A percentile compares a stretch with the other conserved stretches of the same genome.
Evolutionary conservation across 2,113 vertebrate genomes (phyloP).

Genomic region (Tachysurus fulvidraco): DNA sequence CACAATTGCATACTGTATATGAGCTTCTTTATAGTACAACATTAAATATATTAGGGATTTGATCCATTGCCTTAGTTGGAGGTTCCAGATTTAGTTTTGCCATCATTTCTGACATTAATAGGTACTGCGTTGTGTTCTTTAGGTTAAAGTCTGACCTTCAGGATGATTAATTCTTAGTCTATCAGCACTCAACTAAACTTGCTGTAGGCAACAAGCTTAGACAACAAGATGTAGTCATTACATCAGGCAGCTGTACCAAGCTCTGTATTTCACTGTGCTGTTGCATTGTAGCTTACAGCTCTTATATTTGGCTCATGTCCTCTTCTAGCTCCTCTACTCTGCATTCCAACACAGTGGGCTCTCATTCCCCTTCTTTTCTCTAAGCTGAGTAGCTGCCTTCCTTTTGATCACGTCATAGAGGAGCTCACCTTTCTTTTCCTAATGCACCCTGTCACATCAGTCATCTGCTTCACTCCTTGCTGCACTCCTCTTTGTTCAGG

Average conservation of each 20-base stretch:
- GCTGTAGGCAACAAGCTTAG: background rate
- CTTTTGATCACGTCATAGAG: background rate
- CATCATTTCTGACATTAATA: background rate
- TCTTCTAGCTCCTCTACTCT: background rate
- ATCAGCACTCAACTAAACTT: background rate
- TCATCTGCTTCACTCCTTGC: background rate
- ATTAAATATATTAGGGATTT: background rate
- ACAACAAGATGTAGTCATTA: background rate
- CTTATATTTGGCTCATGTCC: background rate
- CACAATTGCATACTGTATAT: background rate
- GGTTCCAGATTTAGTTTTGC: background rate
- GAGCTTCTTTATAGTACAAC: background rate
- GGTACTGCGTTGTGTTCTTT: background rate
- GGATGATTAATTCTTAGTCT: background rate
- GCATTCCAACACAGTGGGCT: background rate
- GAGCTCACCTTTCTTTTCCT: background rate
- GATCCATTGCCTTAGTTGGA: background rate
- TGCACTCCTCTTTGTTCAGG: background rate
- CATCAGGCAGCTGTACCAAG: background rate
- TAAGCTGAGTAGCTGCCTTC: background rate
- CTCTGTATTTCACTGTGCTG: background rate
- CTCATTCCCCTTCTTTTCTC: background rate
- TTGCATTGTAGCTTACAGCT: background rate
- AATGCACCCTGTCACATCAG: slow-evolving; percentile 1
- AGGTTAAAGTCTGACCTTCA: background rate